Base-by-base conservation (phyloP, 2,888 invertebrate species). In the Rhimphoctona megacephalus region DNA sequence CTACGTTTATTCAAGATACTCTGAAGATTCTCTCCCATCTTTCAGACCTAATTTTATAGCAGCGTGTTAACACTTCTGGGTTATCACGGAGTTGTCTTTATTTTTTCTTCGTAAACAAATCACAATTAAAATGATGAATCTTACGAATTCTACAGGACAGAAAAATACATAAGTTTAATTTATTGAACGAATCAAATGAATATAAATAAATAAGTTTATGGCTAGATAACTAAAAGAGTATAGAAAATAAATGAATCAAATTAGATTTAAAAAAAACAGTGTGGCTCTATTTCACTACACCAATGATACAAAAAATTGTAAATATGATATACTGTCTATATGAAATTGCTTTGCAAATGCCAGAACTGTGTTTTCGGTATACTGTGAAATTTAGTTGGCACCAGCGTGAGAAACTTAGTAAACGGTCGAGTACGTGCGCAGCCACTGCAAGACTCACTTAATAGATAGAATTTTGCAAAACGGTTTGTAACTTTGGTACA, bases 311-410 rank as follows among this genome's bases (percentile, higher is more conserved):
- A 36, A 36, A 66, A n/a, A n/a, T n/a, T n/a, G n/a, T n/a, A 66
- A 72, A 49, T 72, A 4, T 30, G 46, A 76, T 61, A 19, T 6
- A 36, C 33, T 39, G 52, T n/a, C 22, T 19, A 19, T 54, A 22
- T n/a, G 33, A 46, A 61, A 67, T 79, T 73, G 33, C 54, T 9
- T 17, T 66, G 79, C 5, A 73, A 46, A 57, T 57, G 11, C 46
- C 46, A 43, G 70, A 22, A 43, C 49, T 52, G 11, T 14, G 43
- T 22, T 46, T 57, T 8, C 54, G 57, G n/a, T 30, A 19, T 17
- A 61, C n/a, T 61, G 61, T 70, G 33, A 70, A 80, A 70, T 80
- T 80, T 33, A 30, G 30, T 80, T 61, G 43, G 61, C 70, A 11
- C 33, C 25, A 25, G 43, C 61, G 43, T 33, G 17, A 22, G 30